These are phyloP conservation scores for Lycocorax pyrrhopterus DNA, from an alignment of 2,113 vertebrate species.

Conservation along the genomic window DNA sequence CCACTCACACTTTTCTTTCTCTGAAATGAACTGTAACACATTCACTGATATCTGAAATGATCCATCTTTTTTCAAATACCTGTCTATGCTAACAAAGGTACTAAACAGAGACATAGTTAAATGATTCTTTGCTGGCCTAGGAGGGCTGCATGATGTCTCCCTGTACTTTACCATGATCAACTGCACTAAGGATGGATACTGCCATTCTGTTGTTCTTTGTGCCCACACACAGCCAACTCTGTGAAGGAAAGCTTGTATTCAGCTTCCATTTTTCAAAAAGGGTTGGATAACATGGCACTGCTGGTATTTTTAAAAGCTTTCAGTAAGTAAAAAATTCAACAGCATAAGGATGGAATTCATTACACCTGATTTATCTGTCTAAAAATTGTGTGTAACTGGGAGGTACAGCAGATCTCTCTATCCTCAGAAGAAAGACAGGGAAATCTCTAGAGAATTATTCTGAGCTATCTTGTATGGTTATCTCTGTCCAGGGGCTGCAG, in stretches of 20 bases:
- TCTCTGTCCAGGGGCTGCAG: background rate
- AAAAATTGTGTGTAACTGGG: background rate
- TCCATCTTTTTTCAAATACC: background rate
- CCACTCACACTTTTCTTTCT: background rate
- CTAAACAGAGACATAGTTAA: background rate
- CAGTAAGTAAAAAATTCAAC: background rate
- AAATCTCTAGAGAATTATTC: background rate
- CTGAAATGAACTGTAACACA: background rate
- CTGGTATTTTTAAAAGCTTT: background rate
- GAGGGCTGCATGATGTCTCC: background rate
- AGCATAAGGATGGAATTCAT: background rate
- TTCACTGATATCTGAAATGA: background rate
- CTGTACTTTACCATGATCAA: background rate
- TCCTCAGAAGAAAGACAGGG: background rate
- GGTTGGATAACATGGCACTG: background rate
- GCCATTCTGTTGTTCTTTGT: background rate
- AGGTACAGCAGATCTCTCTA: background rate
- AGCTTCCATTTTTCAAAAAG: background rate
- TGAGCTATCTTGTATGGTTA: background rate
- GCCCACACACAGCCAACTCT: background rate
- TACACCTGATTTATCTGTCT: background rate
- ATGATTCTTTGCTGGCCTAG: background rate
- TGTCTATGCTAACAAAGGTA: background rate
- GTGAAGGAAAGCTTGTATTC: background rate
- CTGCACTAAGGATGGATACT: background rate